These are phyloP conservation scores for Elymnias hypermnestra DNA, from an alignment of 1,140 invertebrate species.

Conservation along the genomic window DNA sequence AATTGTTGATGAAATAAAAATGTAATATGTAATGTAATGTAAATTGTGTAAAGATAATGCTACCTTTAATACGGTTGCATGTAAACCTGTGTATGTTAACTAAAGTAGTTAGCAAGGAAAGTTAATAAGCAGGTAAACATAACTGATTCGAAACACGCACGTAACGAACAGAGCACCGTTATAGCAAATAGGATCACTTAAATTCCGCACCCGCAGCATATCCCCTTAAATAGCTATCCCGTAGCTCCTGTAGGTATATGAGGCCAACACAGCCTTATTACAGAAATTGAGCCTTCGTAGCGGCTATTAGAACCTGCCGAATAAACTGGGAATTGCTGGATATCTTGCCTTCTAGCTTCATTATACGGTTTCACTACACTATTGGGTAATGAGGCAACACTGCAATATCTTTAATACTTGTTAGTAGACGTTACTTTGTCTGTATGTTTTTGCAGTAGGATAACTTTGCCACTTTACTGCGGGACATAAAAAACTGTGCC, in stretches of 20 bases:
- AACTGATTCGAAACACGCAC: slow-evolving; percentile 24
- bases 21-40: too few species aligned
- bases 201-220: slow-evolving; percentile 24
- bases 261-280: slow-evolving; percentile 25
- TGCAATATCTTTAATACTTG: slow-evolving; percentile 9
- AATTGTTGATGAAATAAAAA: too few species aligned
- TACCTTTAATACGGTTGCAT: too few species aligned
- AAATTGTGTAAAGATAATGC: too few species aligned
- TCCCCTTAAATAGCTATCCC: slow-evolving; percentile 19
- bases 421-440: too few species aligned
- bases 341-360: slow-evolving; percentile 15
- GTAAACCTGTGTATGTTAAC: too few species aligned
- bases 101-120: slow-evolving; percentile 9
- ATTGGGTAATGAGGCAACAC: slow-evolving; percentile 17
- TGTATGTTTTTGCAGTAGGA: too few species aligned
- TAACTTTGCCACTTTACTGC: too few species aligned
- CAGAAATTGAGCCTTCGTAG: slow-evolving; percentile 21
- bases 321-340: slow-evolving; percentile 19
- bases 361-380: slow-evolving; percentile 37
- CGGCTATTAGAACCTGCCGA: slow-evolving; percentile 15
- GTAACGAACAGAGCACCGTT: slow-evolving; percentile 10
- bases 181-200: slow-evolving; percentile 30
- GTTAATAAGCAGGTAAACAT: slow-evolving; percentile 24
- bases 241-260: slow-evolving; percentile 19
- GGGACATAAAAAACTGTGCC: too few species aligned